phyloP scores from a whole-genome alignment of 1,140 invertebrate genomes.

The Ceratina australensis region DNA sequence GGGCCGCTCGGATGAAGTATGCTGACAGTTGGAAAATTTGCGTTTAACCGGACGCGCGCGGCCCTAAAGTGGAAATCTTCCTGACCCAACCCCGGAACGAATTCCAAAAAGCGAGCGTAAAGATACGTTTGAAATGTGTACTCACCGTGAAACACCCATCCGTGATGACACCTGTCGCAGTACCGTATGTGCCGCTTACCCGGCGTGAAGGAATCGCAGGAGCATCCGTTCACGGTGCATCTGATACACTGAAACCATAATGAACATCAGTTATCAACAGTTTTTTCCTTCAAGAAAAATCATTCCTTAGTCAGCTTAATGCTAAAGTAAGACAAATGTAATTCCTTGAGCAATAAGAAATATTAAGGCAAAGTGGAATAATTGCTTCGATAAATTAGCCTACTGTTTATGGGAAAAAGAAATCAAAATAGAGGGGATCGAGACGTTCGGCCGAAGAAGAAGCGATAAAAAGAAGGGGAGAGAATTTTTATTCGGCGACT shows the following conservation, averaged over 20 bases:
- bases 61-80: slow-evolving; percentile 24
- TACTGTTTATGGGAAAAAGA: neutral
- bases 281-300: neutral
- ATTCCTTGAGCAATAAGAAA: no score
- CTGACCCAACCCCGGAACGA: neutral
- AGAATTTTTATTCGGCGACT: slow-evolving; percentile 20
- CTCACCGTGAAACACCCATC: slow-evolving; percentile 90
- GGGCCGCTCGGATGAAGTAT: slow-evolving; percentile 74
- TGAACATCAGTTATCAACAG: neutral
- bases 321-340: neutral
- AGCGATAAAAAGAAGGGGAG: no score
- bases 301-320: neutral
- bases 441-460: neutral
- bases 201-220: slow-evolving; percentile 88
- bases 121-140: slow-evolving; percentile 24
- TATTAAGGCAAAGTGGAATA: no score
- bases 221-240: slow-evolving; percentile 86
- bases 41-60: slow-evolving; percentile 60
- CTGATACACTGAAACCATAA: slow-evolving; percentile 83
- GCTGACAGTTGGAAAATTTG: slow-evolving; percentile 74
- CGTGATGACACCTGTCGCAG: slow-evolving; percentile 88
- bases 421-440: neutral
- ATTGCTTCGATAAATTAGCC: neutral
- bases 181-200: slow-evolving; percentile 85
- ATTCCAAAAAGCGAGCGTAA: neutral